Evolutionary conservation across 2,113 vertebrate species (phyloP).

Genomic region (Tyrannus savana): DNA sequence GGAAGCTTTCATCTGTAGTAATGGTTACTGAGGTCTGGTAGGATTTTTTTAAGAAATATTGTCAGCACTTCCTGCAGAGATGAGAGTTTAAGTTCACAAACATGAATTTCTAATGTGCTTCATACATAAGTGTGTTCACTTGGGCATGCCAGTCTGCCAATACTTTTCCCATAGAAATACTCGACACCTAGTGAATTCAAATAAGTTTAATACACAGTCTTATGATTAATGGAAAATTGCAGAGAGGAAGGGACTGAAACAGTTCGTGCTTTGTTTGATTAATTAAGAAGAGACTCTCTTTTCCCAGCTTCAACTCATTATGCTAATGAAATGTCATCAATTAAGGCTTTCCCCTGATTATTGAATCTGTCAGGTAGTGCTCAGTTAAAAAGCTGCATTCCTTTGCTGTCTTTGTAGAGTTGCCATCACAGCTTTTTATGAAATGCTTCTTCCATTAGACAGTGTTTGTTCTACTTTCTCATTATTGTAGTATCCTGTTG

Average conservation of each 20-base stretch:
- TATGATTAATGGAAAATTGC: conserved; percentile 81
- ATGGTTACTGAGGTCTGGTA: conserved; percentile 11
- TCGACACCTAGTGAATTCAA: conserved; percentile 71
- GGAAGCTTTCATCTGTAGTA: conserved; percentile 20
- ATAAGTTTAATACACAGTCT: conserved; percentile 75
- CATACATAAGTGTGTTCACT: conserved; percentile 53
- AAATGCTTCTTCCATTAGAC: conserved; percentile 60
- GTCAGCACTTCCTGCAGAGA: conserved; percentile 40
- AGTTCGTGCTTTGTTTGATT: conserved; percentile 81
- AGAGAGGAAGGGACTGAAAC: conserved; percentile 77
- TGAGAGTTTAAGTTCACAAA: conserved; percentile 40
- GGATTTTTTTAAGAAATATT: conserved; percentile 21
- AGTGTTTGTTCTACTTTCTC: conserved; percentile 70
- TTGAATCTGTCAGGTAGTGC: conserved; percentile 79
- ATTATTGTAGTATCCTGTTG: conserved; percentile 56
- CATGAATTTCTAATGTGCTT: conserved; percentile 31
- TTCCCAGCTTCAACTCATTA: conserved; percentile 82
- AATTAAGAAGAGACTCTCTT: conserved; percentile 83
- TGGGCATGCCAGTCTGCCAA: conserved; percentile 53
- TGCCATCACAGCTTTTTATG: conserved; percentile 65
- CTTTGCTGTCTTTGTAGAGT: conserved; percentile 68
- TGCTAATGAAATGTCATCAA: conserved; percentile 86
- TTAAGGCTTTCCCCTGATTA: conserved; percentile 84
- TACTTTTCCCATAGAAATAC: conserved; percentile 63
- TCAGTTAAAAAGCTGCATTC: conserved; percentile 74